Base-by-base conservation (phyloP, 2,797 vertebrate species). In the Alcedo quadribrachys region DNA sequence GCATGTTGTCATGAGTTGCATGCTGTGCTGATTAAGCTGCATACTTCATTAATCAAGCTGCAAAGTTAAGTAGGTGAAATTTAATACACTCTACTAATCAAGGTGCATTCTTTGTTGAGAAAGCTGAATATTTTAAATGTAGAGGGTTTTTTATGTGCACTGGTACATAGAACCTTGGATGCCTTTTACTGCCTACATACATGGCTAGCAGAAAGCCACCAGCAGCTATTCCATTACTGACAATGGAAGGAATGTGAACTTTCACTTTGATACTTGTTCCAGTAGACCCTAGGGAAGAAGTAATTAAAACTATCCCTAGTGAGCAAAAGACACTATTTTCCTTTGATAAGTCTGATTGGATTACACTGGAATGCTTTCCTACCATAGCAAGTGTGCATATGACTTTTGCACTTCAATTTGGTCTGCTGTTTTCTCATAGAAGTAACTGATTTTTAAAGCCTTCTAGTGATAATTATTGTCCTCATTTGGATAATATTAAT, bases 31-130 rank as follows among this genome's bases (percentile, higher is more conserved):
- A 97, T 95, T 96, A 96, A 96, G 88, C 92, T 33, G 60, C 92
- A 88, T 92, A 96, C 95, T 97, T 95, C 93, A 96, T 90, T 97
- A 97, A 97, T 97, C 97, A 97, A 97, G 92, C 96, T 92, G 86
- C 92, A 91, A 95, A 97, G 95, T 95, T 97, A 95, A 96, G 96
- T 93, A 96, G 94, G 92, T 96, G 96, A 96, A 92, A 94, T 94
- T 92, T 95, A 94, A 96, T 87, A 89, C 91, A 93, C 96, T 97
- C 79, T 95, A 84, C 95, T 98, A 97, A 97, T 97, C 96, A 97
- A 96, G 50, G 75, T 96, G 81, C 87, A 95, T 97, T 97, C 96
- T 96, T 96, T 95, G 93, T 95, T 84, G 71, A 92, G 90, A 79
- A 90, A 88, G 80, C 71, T 90, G 97, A 96, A 96, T 97, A 97